Conservation (phyloP, 2,888 invertebrate genomes). For the Melipona bicolor region DNA sequence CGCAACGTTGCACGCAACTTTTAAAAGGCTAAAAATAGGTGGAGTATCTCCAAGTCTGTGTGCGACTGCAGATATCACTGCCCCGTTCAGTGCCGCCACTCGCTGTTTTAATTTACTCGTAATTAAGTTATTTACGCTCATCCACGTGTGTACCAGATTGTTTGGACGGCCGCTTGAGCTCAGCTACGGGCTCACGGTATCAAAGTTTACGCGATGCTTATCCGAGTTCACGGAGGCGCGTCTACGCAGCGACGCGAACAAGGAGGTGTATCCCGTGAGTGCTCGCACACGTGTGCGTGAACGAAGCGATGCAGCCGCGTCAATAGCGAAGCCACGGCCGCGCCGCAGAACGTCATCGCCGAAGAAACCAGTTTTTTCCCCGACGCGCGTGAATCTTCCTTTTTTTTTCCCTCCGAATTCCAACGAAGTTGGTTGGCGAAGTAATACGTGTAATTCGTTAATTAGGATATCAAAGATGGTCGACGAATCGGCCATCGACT, state of each 20-base stretch:
- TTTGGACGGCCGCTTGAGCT: slow-evolving; percentile 38
- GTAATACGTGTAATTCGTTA: slow-evolving; percentile 21
- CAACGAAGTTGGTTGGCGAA: not conserved
- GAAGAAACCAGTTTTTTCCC: slow-evolving; percentile 35
- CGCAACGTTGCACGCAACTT: too few relatives aligned
- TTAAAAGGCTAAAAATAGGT: too few relatives aligned
- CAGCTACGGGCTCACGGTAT: too few relatives aligned
- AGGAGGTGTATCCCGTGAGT: not conserved
- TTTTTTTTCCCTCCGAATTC: not conserved
- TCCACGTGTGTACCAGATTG: not conserved
- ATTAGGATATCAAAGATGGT: slow-evolving; percentile 13
- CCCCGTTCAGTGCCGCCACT: not conserved
- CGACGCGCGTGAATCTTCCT: not conserved
- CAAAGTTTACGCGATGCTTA: slow-evolving; percentile 70
- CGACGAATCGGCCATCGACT: not conserved
- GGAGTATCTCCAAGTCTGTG: not conserved
- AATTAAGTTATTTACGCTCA: not conserved
- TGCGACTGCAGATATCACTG: not conserved
- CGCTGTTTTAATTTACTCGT: not conserved
- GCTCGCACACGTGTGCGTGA: not conserved
- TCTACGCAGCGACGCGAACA: not conserved
- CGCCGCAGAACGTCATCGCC: not conserved
- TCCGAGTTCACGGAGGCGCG: slow-evolving; percentile 66
- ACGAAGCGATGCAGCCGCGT: not conserved
- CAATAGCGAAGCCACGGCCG: not conserved